Conservation (phyloP, 1,140 invertebrate species). For the Cherax quadricarinatus region DNA sequence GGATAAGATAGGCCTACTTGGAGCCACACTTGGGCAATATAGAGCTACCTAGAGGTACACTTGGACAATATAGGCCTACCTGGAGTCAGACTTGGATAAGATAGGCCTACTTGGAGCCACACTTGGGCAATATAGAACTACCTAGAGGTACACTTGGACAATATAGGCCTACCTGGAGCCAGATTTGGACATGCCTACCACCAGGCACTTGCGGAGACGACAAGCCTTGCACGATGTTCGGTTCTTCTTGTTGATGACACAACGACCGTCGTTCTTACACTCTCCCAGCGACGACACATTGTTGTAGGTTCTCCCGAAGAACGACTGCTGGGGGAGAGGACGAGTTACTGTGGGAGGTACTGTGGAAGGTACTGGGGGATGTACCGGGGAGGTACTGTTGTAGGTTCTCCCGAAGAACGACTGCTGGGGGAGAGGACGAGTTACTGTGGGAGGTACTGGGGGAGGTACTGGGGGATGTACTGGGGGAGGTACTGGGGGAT, state of each 20-base stretch:
- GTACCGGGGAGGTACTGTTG: background rate
- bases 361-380: too few species aligned
- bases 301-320: slow-evolving; percentile 97
- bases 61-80: slow-evolving; percentile 59
- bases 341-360: background rate
- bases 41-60: too few species aligned
- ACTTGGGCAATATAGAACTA: too few species aligned
- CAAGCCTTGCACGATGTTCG: slow-evolving; percentile 80
- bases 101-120: too few species aligned
- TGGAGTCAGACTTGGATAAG: slow-evolving; percentile 8
- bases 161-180: slow-evolving; percentile 75
- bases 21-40: too few species aligned
- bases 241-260: slow-evolving; percentile 79
- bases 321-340: slow-evolving; percentile 84
- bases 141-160: too few species aligned
- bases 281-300: slow-evolving; percentile 90
- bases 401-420: too few species aligned
- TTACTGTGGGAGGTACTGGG: too few species aligned
- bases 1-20: too few species aligned
- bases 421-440: too few species aligned
- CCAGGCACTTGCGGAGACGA: slow-evolving; percentile 79
- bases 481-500: background rate
- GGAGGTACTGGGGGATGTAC: background rate
- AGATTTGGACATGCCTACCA: slow-evolving; percentile 80
- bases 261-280: slow-evolving; percentile 77